phyloP scores from a whole-genome alignment of 2,888 invertebrate species.

The Sepiola atlantica region DNA sequence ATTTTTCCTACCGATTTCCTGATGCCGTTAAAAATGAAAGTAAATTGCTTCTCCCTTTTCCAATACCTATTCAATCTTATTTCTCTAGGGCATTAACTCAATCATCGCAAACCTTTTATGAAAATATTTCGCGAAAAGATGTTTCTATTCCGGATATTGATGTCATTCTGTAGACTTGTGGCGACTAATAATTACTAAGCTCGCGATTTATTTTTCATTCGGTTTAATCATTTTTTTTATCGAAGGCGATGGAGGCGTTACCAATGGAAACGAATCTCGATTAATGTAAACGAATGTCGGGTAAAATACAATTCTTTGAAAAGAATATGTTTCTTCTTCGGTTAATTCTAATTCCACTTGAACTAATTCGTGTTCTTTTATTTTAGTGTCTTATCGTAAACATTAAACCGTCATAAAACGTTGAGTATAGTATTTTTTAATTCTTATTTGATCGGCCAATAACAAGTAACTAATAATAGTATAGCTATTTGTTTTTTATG shows the following conservation, averaged over 20 bases:
- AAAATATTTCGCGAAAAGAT: constrained; percentile 6
- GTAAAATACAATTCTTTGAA: background rate
- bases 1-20: background rate
- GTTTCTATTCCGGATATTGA: background rate
- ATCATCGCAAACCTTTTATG: constrained; percentile 4
- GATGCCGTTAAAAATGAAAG: background rate
- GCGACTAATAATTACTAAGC: background rate
- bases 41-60: background rate
- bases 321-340: background rate
- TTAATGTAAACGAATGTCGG: background rate
- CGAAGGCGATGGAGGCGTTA: background rate
- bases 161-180: constrained; percentile 2
- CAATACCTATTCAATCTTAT: background rate
- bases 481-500: too few species aligned
- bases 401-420: background rate
- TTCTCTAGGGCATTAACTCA: background rate
- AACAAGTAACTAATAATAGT: too few species aligned
- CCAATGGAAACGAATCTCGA: background rate
- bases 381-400: background rate
- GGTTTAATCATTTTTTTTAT: background rate
- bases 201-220: background rate
- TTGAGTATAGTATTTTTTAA: too few species aligned
- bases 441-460: too few species aligned
- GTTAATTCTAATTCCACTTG: background rate
- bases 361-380: background rate